Base-by-base conservation (phyloP, 1,140 invertebrate species). In the Proctacanthus coquilletti region DNA sequence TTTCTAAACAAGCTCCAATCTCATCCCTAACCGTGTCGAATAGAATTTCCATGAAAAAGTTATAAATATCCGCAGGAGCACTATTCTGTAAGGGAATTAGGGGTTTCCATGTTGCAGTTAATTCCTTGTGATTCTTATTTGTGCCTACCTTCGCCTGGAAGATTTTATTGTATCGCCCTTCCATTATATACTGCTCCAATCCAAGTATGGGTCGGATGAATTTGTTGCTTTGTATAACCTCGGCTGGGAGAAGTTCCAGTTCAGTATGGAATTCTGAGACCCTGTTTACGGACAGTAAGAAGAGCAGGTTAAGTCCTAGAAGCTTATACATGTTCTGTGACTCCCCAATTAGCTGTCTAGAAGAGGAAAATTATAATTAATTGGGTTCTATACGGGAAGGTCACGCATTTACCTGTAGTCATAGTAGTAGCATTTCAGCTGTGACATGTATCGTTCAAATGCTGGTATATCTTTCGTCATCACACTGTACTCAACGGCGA, bases 201-300 rank as follows among this genome's bases (percentile, higher is more conserved):
- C 86, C 88, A 1, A 98, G 70, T 1, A 95, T 92, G 60, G 96
- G 91, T 44, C 78, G 75, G 21, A 99, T 94, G 60, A 95, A 98
- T 35, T 89, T 76, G 58, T 98, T 95, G 21, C 75, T 77, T 56
- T 94, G 81, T 49, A 98, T 83, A 36, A 88, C 80, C 61, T 93
- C 85, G 21, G 84, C 76, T 4, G 91, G 84, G n/a, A 99, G 65
- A 14, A 94, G 65, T 60, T 98, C 96, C 37, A 99, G 61, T 62
- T 98, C 93, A 5, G 93, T 98, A 54, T 98, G 95, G 64, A 99
- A 99, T 60, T 98, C 95, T 2, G 93, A 94, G 1, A 99, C 84
- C 54, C 89, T 69, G 60, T 98, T 98, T 64, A 94, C 88, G 4
- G 93, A 89, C 1, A 98, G 61, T n/a, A 99, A 65, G 62, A 91